Conservation (phyloP, 2,113 vertebrate genomes). For the Miniopterus natalensis region DNA sequence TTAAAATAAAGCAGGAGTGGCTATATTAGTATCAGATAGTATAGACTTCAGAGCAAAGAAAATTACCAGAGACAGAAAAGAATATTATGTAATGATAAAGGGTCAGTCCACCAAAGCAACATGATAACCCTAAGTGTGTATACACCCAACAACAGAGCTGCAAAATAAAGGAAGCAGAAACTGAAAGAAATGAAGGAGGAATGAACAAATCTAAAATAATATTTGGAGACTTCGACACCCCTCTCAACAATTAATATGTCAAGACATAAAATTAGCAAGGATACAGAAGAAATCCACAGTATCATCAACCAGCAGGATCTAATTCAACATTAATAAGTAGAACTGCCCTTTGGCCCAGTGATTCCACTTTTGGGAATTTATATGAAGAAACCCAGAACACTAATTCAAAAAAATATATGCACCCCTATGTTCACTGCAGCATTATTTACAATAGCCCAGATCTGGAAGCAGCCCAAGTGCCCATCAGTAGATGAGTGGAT, state of each 20-base stretch:
- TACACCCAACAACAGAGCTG: background rate
- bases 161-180: background rate
- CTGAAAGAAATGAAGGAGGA: background rate
- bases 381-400: no score
- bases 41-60: slow-evolving; percentile 8
- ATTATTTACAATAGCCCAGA: no score
- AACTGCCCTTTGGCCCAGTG: no score
- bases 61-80: background rate
- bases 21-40: background rate
- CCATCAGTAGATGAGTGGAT: no score
- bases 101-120: background rate
- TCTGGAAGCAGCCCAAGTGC: no score
- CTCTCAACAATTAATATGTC: background rate
- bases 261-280: background rate
- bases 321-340: background rate
- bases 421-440: no score
- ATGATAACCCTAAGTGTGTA: background rate
- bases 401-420: no score
- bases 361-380: no score
- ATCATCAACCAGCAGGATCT: background rate
- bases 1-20: no score
- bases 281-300: background rate
- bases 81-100: background rate
- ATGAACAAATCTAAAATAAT: background rate
- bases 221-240: background rate